Conservation (phyloP, 2,888 invertebrate genomes). For the Drosophila kokeensis region DNA sequence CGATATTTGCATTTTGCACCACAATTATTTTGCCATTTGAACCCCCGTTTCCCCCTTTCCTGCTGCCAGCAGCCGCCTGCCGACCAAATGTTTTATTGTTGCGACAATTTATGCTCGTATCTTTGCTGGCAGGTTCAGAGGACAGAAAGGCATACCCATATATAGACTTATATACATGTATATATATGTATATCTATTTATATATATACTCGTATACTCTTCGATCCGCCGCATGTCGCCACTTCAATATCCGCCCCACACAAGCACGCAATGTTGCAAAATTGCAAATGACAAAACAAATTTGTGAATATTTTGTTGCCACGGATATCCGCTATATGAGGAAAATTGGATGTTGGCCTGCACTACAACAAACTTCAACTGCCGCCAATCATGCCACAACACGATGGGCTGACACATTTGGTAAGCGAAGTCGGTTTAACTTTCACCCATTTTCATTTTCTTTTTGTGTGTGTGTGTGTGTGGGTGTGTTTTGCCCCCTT, state of each 20-base stretch:
- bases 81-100: slow-evolving; percentile 57
- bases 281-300: slow-evolving; percentile 76
- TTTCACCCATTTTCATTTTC: slow-evolving; percentile 25
- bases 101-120: slow-evolving; percentile 49
- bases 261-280: slow-evolving; percentile 45
- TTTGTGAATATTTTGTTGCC: slow-evolving; percentile 57
- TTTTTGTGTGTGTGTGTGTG: neutral
- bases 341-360: slow-evolving; percentile 57
- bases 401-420: neutral
- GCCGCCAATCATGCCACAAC: slow-evolving; percentile 22
- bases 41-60: neutral
- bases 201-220: neutral
- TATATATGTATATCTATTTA: slow-evolving; percentile 10
- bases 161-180: neutral
- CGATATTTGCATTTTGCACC: slow-evolving; percentile 64
- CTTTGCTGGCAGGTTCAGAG: slow-evolving; percentile 32
- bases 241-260: slow-evolving; percentile 39
- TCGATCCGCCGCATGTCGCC: slow-evolving; percentile 22
- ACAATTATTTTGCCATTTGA: slow-evolving; percentile 67
- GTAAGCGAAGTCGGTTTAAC: neutral
- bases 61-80: neutral
- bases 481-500: slow-evolving; percentile 20
- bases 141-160: neutral
- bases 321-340: slow-evolving; percentile 70
- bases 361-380: slow-evolving; percentile 16